Base-by-base conservation (phyloP, 1,140 invertebrate species). In the Temnothorax curvispinosus region DNA sequence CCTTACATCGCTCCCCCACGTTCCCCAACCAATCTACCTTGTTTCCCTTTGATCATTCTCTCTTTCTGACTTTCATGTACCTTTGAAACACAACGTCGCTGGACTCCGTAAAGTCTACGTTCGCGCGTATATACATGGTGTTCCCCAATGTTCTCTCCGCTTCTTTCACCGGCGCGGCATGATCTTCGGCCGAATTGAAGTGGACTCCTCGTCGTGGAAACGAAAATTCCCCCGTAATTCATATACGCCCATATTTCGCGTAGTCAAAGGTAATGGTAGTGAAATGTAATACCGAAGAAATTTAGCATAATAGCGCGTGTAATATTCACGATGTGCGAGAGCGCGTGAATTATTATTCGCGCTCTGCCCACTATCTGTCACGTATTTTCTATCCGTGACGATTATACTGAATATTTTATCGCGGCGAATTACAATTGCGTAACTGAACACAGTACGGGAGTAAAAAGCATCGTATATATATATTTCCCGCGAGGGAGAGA, bases 31-130 rank as follows among this genome's bases (percentile, higher is more conserved):
- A 84, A 80, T 90, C 89, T 90, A 77, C 86, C 38, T 81, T 69
- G 71, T 89, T 88, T 71, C 44, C 56, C 86, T 91, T 91, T 91
- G 89, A 91, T 90, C 89, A 64, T 75, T 62, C 71, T 44, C 50
- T 65, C n/a, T 72, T 80, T 62, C 76, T 11, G 15, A 50, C 81
- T 62, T 64, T 21, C 60, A 54, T 32, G 41, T 32, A 78, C 54
- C 80, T 85, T 85, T 77, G 82, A 85, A 78, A 85, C 58, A 85
- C 58, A 85, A 64, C 62, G 47, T 78, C 74, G 54, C 50, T 47
- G 47, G 35, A 67, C 38, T 65, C 32, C n/a, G 58, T 78, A 52
- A 77, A 65, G 21, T 85, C 72, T 52, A 41, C 32, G 54, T 21
- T 72, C 2, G 50, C 50, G 15, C 6, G 2, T 50, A 54, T 27